Conservation (phyloP, 92 coral and sea anemone species). For the Epizoanthus rinbou region DNA sequence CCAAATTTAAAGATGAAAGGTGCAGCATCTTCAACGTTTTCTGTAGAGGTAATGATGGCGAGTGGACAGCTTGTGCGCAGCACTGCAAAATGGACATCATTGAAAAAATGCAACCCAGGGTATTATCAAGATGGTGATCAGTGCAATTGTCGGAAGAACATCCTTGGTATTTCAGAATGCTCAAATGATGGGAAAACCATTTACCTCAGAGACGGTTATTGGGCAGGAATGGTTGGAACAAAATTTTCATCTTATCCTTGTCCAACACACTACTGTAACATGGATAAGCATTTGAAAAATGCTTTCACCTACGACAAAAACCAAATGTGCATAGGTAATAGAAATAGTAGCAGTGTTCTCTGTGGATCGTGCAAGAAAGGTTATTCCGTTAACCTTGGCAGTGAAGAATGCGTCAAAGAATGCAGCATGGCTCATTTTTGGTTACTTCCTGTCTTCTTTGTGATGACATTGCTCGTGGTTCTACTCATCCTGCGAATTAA, state of each 20-base stretch:
- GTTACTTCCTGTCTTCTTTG: constrained; percentile 59
- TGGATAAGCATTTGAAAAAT: background rate
- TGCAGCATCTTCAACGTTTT: constrained; percentile 37
- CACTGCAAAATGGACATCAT: constrained; percentile 1
- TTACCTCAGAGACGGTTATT: constrained; percentile 72
- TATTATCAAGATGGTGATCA: constrained; percentile 45
- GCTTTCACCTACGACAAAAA: constrained; percentile 36
- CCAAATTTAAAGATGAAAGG: constrained; percentile 55
- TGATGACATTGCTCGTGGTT: constrained; percentile 59
- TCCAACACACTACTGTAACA: constrained; percentile 64
- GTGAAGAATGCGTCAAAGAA: constrained; percentile 52
- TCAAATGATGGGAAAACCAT: constrained; percentile 56
- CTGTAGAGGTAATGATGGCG: constrained; percentile 62
- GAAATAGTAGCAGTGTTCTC: constrained; percentile 59
- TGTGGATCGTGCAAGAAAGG: constrained; percentile 78
- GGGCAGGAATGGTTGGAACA: constrained; percentile 70
- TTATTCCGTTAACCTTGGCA: constrained; percentile 71
- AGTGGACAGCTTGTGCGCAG: constrained; percentile 73
- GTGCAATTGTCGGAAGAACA: constrained; percentile 61
- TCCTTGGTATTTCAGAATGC: constrained; percentile 59
- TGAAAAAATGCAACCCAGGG: constrained; percentile 71
- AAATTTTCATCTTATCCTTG: constrained; percentile 65
- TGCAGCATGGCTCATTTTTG: constrained; percentile 62
- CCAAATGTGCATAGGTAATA: constrained; percentile 57
- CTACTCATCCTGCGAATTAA: constrained; percentile 73